Conservation (phyloP, 2,113 vertebrate species). For the Alligator sinensis region DNA sequence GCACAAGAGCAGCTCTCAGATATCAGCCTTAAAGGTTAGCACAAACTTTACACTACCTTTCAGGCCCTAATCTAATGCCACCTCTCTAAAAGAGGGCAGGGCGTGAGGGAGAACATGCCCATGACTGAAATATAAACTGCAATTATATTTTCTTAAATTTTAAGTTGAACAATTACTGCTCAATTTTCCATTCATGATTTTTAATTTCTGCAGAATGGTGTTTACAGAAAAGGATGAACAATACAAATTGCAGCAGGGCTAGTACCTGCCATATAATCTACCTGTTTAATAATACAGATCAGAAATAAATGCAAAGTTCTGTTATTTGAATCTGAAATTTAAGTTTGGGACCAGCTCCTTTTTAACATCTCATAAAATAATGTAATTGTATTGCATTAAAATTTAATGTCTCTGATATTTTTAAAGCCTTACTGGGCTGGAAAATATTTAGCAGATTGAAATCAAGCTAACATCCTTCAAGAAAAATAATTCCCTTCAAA, state of each 20-base stretch:
- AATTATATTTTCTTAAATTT: background rate
- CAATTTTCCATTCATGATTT: background rate
- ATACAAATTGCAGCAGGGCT: background rate
- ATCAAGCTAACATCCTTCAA: background rate
- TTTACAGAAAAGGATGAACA: background rate
- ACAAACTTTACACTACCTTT: background rate
- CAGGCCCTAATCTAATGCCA: background rate
- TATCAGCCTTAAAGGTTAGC: background rate
- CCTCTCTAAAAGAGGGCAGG: background rate
- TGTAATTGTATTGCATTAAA: background rate
- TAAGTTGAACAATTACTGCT: background rate
- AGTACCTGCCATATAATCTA: background rate
- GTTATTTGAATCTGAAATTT: background rate
- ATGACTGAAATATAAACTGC: background rate
- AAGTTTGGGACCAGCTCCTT: background rate
- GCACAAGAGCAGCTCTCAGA: background rate
- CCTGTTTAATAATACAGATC: background rate
- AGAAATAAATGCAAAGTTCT: background rate
- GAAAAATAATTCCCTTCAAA: background rate
- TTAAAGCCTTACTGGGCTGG: background rate
- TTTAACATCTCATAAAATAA: background rate
- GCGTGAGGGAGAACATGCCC: background rate
- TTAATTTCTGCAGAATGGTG: rapidly evolving
- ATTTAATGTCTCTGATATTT: background rate
- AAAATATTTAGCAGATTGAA: background rate